phyloP scores from a whole-genome alignment of 1,140 invertebrate species.

The Drosophila nannoptera region DNA sequence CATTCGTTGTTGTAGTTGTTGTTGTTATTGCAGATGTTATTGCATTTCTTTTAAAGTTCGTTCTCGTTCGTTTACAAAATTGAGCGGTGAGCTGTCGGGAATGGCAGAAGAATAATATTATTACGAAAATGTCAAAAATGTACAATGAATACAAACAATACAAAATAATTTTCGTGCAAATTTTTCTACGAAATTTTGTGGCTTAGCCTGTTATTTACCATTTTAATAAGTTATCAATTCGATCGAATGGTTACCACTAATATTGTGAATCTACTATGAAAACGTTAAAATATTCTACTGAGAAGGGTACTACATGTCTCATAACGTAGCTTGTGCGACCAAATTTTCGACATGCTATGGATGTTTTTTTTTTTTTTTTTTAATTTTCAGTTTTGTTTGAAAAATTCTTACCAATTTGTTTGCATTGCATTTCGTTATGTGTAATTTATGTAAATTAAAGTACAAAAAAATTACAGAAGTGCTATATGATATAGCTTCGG shows the following conservation, averaged over 20 bases:
- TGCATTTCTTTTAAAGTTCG: conserved; percentile 52
- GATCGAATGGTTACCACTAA: conserved; percentile 13
- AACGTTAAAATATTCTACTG: conserved; percentile 16
- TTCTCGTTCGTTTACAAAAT: conserved; percentile 78
- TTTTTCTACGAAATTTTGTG: conserved; percentile 13
- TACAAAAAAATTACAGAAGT: conserved; percentile 74
- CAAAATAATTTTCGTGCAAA: conserved; percentile 46
- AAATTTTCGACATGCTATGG: conserved; percentile 59
- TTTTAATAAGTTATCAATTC: conserved; percentile 30
- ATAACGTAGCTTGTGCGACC: conserved; percentile 61
- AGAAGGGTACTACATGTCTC: conserved; percentile 51
- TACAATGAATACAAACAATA: conserved; percentile 9
- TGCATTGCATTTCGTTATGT: conserved; percentile 70
- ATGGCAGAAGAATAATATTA: no score
- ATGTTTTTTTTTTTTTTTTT: conserved; percentile 17
- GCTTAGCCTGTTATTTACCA: conserved; percentile 54
- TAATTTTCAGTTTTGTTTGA: conserved; percentile 15
- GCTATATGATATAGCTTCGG: conserved; percentile 69
- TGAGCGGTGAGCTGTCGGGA: conserved; percentile 65
- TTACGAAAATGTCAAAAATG: not conserved
- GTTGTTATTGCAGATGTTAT: conserved; percentile 51
- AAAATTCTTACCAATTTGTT: conserved; percentile 69
- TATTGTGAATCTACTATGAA: conserved; percentile 16
- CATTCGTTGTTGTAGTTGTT: conserved; percentile 61
- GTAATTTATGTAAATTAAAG: conserved; percentile 77